Percentiles rank a stretch among this genome's conserved stretches.
These are phyloP conservation scores for Pangasius mekongensis DNA, from an alignment of 2,797 vertebrate genomes.

Conservation along the genomic window DNA sequence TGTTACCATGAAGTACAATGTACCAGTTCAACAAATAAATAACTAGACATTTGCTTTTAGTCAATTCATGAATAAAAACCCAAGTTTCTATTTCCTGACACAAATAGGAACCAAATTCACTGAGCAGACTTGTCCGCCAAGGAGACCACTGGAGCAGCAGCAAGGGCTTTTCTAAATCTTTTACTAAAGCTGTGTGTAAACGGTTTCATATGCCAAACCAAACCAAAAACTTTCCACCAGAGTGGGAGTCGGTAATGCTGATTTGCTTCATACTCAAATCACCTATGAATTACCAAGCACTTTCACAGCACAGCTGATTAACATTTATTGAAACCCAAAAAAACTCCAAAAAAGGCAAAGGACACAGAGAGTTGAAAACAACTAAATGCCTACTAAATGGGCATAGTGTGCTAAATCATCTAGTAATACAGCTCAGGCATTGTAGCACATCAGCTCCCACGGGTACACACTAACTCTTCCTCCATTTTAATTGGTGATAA, in stretches of 20 bases:
- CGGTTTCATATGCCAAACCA: not conserved
- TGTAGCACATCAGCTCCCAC: not conserved
- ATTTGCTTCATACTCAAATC: conserved; percentile 1
- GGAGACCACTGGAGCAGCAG: not conserved
- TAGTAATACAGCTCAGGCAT: not conserved
- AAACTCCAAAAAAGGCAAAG: not conserved
- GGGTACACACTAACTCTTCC: not conserved
- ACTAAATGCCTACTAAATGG: not conserved
- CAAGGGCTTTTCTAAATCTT: not conserved
- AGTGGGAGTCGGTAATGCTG: not conserved
- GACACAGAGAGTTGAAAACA: not conserved
- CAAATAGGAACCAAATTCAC: not conserved
- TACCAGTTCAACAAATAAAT: conserved; percentile 5
- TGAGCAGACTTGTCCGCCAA: not conserved
- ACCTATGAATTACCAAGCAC: not conserved
- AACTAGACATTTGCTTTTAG: not conserved
- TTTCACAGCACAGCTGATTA: not conserved
- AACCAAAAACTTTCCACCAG: not conserved
- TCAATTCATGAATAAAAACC: not conserved
- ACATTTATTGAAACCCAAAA: not conserved
- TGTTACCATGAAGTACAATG: not conserved
- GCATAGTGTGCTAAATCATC: not conserved
- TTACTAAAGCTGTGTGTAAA: not conserved
- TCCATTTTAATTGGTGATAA: not conserved
- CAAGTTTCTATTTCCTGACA: conserved; percentile 7